Evolutionary conservation across 2,888 invertebrate genomes (phyloP).

Genomic region (Acleris cristana): DNA sequence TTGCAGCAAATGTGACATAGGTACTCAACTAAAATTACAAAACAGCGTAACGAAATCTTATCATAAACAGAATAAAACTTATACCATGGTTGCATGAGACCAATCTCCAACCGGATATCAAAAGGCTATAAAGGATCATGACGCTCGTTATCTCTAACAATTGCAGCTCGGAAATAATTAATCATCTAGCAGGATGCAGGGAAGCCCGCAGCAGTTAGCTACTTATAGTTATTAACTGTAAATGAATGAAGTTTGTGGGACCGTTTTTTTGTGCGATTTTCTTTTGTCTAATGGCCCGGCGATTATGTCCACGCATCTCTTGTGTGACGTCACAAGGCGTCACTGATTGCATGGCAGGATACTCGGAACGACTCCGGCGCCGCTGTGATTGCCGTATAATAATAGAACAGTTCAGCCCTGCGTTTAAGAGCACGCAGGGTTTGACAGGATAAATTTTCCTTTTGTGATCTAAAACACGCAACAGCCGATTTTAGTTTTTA

Average conservation of each 20-base stretch:
- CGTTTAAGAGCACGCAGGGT: neutral
- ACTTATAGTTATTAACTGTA: conserved; percentile 49
- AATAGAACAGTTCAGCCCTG: neutral
- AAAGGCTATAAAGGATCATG: conserved; percentile 18
- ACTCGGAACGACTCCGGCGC: conserved; percentile 27
- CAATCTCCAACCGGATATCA: conserved; percentile 22
- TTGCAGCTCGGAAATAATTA: conserved; percentile 25
- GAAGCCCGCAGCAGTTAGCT: conserved; percentile 50
- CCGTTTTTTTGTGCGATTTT: conserved; percentile 47
- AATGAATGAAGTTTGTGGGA: conserved; percentile 40
- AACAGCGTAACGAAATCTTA: no score
- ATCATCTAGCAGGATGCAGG: conserved; percentile 60
- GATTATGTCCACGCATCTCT: conserved; percentile 46
- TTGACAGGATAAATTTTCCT: neutral
- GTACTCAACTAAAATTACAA: no score
- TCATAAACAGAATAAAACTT: no score
- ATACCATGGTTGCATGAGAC: no score
- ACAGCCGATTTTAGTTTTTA: no score
- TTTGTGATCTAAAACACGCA: no score
- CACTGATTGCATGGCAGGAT: conserved; percentile 56
- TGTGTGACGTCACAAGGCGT: conserved; percentile 51
- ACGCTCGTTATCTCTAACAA: conserved; percentile 19
- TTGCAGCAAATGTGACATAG: no score
- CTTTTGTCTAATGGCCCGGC: conserved; percentile 39
- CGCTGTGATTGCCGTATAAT: neutral